phyloP scores from a whole-genome alignment of 1,140 invertebrate species.

The Magallana gigas region DNA sequence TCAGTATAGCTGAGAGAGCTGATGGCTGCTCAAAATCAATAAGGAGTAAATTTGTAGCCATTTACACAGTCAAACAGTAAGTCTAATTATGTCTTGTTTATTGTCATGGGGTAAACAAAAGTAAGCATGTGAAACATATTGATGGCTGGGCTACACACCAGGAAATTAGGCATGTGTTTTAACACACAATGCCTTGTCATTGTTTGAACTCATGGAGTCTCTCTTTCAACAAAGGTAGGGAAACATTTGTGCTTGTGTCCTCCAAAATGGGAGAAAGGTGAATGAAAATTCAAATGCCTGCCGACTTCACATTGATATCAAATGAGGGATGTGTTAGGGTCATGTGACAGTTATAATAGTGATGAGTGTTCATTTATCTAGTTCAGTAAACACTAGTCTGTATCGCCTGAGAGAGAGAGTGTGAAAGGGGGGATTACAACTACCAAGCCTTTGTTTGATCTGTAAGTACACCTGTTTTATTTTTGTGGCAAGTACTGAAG shows the following conservation, averaged over 20 bases:
- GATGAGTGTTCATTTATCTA: slow-evolving; percentile 9
- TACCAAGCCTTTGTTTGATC: not conserved
- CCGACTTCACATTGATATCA: slow-evolving; percentile 10
- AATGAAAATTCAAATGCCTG: slow-evolving; percentile 20
- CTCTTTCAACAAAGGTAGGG: not conserved
- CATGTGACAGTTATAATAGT: slow-evolving; percentile 7
- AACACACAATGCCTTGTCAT: not conserved
- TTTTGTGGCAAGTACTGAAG: not conserved
- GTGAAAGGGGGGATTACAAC: not conserved
- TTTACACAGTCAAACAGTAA: not conserved
- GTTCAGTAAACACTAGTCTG: slow-evolving; percentile 18
- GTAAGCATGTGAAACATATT: not conserved
- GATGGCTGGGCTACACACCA: not conserved
- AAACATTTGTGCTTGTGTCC: slow-evolving; percentile 1
- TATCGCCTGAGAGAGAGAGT: not conserved
- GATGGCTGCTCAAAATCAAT: slow-evolving; percentile 30
- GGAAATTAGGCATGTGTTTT: not conserved
- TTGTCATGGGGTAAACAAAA: not conserved
- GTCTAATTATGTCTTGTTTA: not conserved
- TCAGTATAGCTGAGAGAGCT: not conserved
- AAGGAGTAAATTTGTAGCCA: not conserved
- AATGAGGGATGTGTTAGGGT: not conserved
- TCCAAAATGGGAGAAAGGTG: not conserved
- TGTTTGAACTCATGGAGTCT: not conserved
- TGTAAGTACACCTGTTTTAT: not conserved